Percentiles rank a stretch among this genome's conserved stretches.
Conservation (phyloP, 2,888 invertebrate species). For the Metellina segmentata region DNA sequence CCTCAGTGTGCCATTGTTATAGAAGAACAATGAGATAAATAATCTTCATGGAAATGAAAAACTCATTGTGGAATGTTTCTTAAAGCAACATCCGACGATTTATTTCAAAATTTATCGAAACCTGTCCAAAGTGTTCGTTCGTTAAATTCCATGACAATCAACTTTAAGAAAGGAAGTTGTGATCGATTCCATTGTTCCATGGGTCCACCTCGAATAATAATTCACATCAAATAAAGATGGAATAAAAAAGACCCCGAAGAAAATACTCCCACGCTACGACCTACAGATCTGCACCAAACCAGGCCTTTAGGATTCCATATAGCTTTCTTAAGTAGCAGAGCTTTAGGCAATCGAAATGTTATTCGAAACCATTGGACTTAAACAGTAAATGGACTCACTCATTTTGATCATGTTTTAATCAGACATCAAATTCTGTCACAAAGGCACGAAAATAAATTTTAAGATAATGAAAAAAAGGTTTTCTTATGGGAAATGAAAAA, state of each 20-base stretch:
- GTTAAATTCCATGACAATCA: slow-evolving; percentile 39
- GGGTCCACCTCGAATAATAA: slow-evolving; percentile 2
- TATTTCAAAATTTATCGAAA: slow-evolving; percentile 37
- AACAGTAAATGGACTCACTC: too few relatives aligned
- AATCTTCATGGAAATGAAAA: slow-evolving; percentile 56
- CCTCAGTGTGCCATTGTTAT: slow-evolving; percentile 43
- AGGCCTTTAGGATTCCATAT: neutral
- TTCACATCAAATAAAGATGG: slow-evolving; percentile 2
- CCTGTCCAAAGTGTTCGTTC: slow-evolving; percentile 22
- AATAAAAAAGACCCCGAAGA: neutral
- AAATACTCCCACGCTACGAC: neutral
- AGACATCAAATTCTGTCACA: too few relatives aligned
- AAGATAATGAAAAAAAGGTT: too few relatives aligned
- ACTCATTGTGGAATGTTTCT: slow-evolving; percentile 56
- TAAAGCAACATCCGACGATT: slow-evolving; percentile 68
- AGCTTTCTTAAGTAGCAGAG: too few relatives aligned
- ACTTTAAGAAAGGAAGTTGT: slow-evolving; percentile 20
- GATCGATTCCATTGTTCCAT: slow-evolving; percentile 43
- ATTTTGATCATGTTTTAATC: too few relatives aligned
- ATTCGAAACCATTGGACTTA: too few relatives aligned
- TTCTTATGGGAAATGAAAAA: too few relatives aligned
- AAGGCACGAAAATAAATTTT: too few relatives aligned
- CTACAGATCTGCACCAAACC: neutral
- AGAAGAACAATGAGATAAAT: slow-evolving; percentile 68
- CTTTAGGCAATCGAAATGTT: too few relatives aligned